phyloP scores from a whole-genome alignment of 2,797 vertebrate genomes.

The Erithacus rubecula region DNA sequence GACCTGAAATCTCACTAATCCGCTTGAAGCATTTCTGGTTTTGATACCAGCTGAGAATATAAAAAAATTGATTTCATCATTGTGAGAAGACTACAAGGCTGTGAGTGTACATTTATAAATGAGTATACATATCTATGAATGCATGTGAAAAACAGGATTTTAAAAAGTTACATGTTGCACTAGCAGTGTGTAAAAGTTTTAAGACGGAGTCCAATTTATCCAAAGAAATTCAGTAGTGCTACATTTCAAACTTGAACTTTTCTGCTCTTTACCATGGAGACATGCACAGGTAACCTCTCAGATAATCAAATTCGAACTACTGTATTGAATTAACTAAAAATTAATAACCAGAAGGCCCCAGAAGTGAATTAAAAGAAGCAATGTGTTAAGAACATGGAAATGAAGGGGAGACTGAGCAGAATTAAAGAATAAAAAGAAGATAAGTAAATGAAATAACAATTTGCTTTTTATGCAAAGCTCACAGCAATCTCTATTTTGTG shows the following conservation, averaged over 20 bases:
- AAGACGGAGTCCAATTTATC: not conserved
- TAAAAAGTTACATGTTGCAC: not conserved
- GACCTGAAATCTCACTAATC: not conserved
- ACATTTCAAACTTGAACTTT: not conserved
- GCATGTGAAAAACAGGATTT: not conserved
- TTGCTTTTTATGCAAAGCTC: slow-evolving; percentile 40
- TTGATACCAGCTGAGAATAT: not conserved
- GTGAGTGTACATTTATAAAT: not conserved
- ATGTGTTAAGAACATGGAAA: not conserved
- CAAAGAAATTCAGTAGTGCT: not conserved
- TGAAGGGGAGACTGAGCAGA: not conserved
- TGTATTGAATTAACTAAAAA: slow-evolving; percentile 25
- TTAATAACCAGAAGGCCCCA: slow-evolving; percentile 1
- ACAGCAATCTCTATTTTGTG: slow-evolving; percentile 23
- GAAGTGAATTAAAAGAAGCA: not conserved
- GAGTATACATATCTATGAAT: not conserved
- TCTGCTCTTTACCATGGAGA: not conserved
- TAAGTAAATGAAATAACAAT: slow-evolving; percentile 50
- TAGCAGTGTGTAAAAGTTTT: not conserved
- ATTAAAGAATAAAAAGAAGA: not conserved
- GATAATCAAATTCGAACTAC: slow-evolving; percentile 31
- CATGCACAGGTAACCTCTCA: not conserved
- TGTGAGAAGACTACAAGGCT: not conserved
- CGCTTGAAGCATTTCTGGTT: not conserved
- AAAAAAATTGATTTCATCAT: not conserved